Base-by-base conservation (phyloP, 2,113 vertebrate species). In the Anguilla rostrata region DNA sequence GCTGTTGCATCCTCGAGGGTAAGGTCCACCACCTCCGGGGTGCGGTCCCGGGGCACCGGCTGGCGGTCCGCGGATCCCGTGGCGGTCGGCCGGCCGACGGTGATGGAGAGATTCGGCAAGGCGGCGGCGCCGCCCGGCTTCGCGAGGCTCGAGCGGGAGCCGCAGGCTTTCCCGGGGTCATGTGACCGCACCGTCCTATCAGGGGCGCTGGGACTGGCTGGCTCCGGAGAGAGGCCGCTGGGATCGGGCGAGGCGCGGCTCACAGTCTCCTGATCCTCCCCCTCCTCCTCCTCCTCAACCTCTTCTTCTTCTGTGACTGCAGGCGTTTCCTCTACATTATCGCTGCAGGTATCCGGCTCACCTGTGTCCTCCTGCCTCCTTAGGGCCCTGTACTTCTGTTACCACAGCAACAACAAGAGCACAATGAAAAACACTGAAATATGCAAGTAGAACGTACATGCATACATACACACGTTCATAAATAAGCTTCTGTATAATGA, bases 311-410 rank as follows among this genome's bases (percentile, higher is more conserved):
- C 84, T 49, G n/a, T 46, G 53, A 11, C 22, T 22, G 12, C 63
- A 53, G 22, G 83, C 20, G 78, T 79, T 43, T 40, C 78, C 49
- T 85, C 83, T 22, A 85, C 46, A 39, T 79, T n/a, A 2, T 8
- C 15, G 71, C 71, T 75, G 71, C 71, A n/a, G 11, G n/a, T 9
- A n/a, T 75, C 71, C 12, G 71, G 71, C 39, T 84, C 83, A 34
- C 20, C 7, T 22, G 56, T 26, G 18, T 87, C 87, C 12, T 82
- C 83, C 78, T 83, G 90, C 20, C 57, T 88, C 82, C 86, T 88
- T 41, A 83, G 60, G 22, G 83, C 43, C 29, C 86, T 89, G 82
- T 91, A 90, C 26, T 91, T 92, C 91, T 92, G 71, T 34, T 3
- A 34, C 26, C 26, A 34, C 8, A 75, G 26, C 71, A 75, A 75